These are phyloP conservation scores for Lucinisca nassula DNA, from an alignment of 2,888 invertebrate species.

Conservation along the genomic window DNA sequence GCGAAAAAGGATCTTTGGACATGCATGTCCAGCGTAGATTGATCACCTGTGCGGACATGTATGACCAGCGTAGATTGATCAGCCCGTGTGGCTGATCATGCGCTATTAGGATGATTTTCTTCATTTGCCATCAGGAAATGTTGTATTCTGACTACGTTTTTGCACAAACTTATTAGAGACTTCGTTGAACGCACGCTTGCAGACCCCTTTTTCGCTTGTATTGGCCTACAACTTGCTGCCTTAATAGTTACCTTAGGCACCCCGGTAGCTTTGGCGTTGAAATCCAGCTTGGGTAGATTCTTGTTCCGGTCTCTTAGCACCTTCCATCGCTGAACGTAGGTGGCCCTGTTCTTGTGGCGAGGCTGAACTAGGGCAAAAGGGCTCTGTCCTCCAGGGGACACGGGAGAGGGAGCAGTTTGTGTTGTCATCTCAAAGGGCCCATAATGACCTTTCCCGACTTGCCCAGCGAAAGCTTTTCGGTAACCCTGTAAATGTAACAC, in stretches of 20 bases:
- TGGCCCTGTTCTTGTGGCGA: slow-evolving; percentile 58
- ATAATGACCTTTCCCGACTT: slow-evolving; percentile 12
- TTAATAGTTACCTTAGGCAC: slow-evolving; percentile 70
- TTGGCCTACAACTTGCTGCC: too few relatives aligned
- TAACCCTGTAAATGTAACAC: slow-evolving; percentile 42
- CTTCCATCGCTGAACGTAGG: slow-evolving; percentile 76
- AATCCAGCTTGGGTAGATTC: slow-evolving; percentile 74
- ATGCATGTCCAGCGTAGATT: too few relatives aligned
- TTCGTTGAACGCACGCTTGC: too few relatives aligned
- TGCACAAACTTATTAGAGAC: too few relatives aligned
- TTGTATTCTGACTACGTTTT: too few relatives aligned
- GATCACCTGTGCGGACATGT: too few relatives aligned
- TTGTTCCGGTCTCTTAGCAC: slow-evolving; percentile 72
- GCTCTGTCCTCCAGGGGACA: slow-evolving; percentile 27
- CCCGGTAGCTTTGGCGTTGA: slow-evolving; percentile 65
- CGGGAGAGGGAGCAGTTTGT: slow-evolving; percentile 45
- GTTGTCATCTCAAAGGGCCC: slow-evolving; percentile 18
- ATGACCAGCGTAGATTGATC: too few relatives aligned
- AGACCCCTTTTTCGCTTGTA: too few relatives aligned
- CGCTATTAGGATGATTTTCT: too few relatives aligned
- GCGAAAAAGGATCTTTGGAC: too few relatives aligned
- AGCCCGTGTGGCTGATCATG: too few relatives aligned
- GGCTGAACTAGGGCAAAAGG: slow-evolving; percentile 57
- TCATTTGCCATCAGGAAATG: too few relatives aligned
- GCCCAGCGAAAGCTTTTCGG: slow-evolving; percentile 25